Evolutionary conservation across 2,113 vertebrate genomes (phyloP).

Genomic region (Gavialis gangeticus): DNA sequence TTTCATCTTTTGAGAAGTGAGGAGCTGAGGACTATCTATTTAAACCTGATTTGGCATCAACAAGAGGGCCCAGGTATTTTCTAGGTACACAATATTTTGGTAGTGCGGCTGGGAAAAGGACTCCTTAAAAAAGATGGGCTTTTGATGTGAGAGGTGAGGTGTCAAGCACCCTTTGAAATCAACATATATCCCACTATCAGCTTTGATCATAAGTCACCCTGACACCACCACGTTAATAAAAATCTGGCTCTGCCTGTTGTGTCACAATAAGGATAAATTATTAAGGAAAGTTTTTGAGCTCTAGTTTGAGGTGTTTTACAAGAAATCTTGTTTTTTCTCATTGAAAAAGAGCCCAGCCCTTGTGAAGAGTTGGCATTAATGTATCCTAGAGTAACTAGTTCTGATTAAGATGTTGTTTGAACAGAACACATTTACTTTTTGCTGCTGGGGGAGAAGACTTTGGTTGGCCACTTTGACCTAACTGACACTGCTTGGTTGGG

Average conservation of each 20-base stretch:
- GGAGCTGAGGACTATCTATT: neutral
- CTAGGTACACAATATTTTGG: neutral
- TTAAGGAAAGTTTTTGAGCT: neutral
- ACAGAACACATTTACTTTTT: accelerated
- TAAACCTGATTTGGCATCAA: neutral
- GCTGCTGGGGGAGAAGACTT: neutral
- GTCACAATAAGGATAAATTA: neutral
- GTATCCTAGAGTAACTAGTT: neutral
- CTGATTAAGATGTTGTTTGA: neutral
- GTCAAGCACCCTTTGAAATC: neutral
- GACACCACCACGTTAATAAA: accelerated
- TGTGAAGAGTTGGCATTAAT: neutral
- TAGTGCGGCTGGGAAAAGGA: neutral
- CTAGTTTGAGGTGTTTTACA: neutral
- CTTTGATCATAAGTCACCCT: neutral
- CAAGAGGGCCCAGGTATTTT: accelerated
- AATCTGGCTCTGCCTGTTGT: neutral
- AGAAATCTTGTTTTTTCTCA: neutral
- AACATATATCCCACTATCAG: neutral
- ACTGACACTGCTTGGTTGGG: neutral
- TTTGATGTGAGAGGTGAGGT: neutral
- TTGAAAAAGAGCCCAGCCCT: neutral
- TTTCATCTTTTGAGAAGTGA: neutral
- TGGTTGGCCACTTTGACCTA: neutral
- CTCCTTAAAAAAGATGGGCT: neutral